These are phyloP conservation scores for Chiropotes sagulatus DNA, from an alignment of 2,797 vertebrate species.

Conservation along the genomic window DNA sequence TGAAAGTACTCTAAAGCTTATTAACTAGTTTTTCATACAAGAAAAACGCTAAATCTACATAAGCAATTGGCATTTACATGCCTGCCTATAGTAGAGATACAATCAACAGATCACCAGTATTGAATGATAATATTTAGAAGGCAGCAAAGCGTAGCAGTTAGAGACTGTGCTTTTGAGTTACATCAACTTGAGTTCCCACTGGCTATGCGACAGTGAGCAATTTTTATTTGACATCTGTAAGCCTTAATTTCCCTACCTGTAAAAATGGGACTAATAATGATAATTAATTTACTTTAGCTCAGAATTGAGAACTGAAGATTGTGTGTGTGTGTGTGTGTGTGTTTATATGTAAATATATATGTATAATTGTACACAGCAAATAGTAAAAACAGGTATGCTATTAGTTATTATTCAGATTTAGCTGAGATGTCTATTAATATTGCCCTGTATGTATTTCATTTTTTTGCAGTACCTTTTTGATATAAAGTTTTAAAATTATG, in stretches of 20 bases:
- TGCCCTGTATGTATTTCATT: neutral
- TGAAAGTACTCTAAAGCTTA: neutral
- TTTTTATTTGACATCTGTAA: neutral
- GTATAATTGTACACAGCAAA: neutral
- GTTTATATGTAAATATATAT: neutral
- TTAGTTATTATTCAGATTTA: conserved; percentile 19
- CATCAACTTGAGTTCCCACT: neutral
- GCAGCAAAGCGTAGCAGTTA: neutral
- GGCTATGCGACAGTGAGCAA: neutral
- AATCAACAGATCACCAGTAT: neutral
- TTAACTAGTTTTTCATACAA: conserved; percentile 15
- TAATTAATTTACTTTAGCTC: neutral
- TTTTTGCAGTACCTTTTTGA: neutral
- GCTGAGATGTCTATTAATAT: neutral
- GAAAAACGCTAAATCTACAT: neutral
- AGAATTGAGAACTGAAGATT: neutral
- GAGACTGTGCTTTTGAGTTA: conserved; percentile 13
- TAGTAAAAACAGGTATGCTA: neutral
- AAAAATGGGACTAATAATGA: neutral
- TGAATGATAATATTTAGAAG: neutral
- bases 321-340: neutral
- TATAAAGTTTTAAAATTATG: conserved; percentile 39
- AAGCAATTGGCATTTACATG: conserved; percentile 42
- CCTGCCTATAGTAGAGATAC: neutral
- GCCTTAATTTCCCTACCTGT: neutral